Evolutionary conservation across 1,140 invertebrate species (phyloP), one percentile per base, ranked within the genome.

Genomic region (Cyclina sinensis): DNA sequence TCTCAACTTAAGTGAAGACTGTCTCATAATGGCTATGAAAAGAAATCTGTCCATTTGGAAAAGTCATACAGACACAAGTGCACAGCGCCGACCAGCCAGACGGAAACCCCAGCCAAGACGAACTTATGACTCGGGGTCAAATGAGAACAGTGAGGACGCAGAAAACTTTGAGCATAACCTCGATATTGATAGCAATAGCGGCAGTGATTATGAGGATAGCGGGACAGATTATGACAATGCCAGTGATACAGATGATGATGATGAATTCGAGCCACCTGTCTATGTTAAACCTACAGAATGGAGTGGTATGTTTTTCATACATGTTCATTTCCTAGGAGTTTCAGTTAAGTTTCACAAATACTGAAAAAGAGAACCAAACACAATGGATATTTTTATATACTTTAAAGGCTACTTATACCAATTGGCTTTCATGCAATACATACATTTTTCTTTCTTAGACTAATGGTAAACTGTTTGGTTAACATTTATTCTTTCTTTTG

Each of bases 181-280:
- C 35, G 83, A 59, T 24, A 37, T 32, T 48, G 43, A 70, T 65
- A 24, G 48, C 16, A 35, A 62, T 70, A 27, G 32, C 43, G 30
- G 27, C 24, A n/a, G n/a, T 21, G 59, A 65, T 24, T 59, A 80
- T n/a, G 62, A 65, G 4, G 39, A 65, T 32, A 76, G 73, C 24
- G 87, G 85, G 3, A 32, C 48, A 21, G 79, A 87, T 11, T 32
- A 89, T 16, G 51, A 65, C 48, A 59, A 86, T 57, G 51, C 73
- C 68, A 57, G 37, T 14, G 32, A n/a, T 46, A 84, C 88, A 18
- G 82, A 68, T 27, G 88, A 86, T 39, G 78, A 90, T 76, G 90
- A 92, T 87, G 79, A 93, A 14, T 92, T 78, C 83, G 86, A 74
- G 54, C 86, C 86, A 16, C 86, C 86, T 5, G 3, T 85, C 0